Percentiles rank a stretch among this genome's conserved stretches.
These are phyloP conservation scores for Philopotamus ludificatus DNA, from an alignment of 1,140 invertebrate species.

Conservation along the genomic window DNA sequence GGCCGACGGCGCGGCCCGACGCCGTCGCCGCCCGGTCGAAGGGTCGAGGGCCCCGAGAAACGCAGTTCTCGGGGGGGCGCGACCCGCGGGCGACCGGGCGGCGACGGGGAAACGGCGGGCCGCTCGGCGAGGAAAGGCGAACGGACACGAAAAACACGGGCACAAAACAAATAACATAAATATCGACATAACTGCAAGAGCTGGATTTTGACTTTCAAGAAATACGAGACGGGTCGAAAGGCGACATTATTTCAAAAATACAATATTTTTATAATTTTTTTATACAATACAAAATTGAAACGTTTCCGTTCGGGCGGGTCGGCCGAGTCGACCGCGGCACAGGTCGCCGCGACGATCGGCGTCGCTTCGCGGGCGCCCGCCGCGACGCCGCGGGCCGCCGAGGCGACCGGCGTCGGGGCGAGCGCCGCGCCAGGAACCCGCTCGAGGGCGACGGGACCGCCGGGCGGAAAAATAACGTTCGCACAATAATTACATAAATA, in stretches of 20 bases:
- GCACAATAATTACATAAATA: too few relatives aligned
- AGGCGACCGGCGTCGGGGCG: background rate
- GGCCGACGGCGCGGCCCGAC: slow-evolving; percentile 2
- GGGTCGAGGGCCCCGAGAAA: background rate
- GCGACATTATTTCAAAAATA: background rate
- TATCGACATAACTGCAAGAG: slow-evolving; percentile 37
- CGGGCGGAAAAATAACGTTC: too few relatives aligned
- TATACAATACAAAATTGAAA: background rate
- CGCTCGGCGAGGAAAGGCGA: slow-evolving; percentile 16
- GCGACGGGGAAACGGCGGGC: background rate
- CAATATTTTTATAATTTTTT: background rate
- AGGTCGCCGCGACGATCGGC: background rate
- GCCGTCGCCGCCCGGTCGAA: background rate
- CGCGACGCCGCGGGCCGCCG: background rate
- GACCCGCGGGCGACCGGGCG: too few relatives aligned
- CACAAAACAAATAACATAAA: slow-evolving; percentile 35
- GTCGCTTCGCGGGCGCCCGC: too few relatives aligned
- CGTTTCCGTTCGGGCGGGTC: slow-evolving; percentile 1
- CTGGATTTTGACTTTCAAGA: slow-evolving; percentile 27
- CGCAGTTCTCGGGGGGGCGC: too few relatives aligned
- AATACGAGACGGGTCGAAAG: background rate
- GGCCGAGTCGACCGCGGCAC: background rate
- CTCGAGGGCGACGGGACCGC: too few relatives aligned
- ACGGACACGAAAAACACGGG: slow-evolving; percentile 35
- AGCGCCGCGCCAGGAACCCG: too few relatives aligned